Evolutionary conservation across 2,888 invertebrate genomes (phyloP), one percentile per base, ranked within the genome.

Genomic region (Nesidiocoris tenuis): DNA sequence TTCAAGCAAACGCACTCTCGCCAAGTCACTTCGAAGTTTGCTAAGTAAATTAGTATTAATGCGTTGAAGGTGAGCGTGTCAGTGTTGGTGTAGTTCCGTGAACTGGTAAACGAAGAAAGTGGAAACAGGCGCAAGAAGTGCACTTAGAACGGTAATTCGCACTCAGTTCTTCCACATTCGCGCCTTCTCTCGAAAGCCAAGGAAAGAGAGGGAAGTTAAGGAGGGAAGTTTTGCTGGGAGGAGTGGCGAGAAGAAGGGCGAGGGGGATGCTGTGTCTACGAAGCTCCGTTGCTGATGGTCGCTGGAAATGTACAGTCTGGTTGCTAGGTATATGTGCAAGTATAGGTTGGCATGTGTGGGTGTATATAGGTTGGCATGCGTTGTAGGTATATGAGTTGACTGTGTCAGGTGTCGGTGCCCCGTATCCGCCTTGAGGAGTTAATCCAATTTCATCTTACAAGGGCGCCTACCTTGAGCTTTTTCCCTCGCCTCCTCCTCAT

Each of bases 401-500:
- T 57, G 70, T 70, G 70, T 70, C 70, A 70, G 70, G 70, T 70
- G 70, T 70, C 70, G 57, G 3, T 18, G 23, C 39, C 59, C 24
- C 70, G 17, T 18, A 56, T 70, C 61, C 59, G 24, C 24, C 59
- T 56, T 23, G 70, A 70, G 18, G 61, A 61, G 70, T 70, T 70
- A 70, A 70, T 70, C 70, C 70, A 70, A 70, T 70, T 70, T 61
- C 70, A 70, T 70, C 70, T 59, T 59, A 61, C 59, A 61, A 70
- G 70, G 59, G 23, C 22, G 70, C 57, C 59, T 19, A 24, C 54
- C 19, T 54, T 25, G n/a, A n/a, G 17, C 59, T 16, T 59, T 59
- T 59, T 16, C 59, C 55, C 66, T 23, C 22, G 21, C 68, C 56
- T 68, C 67, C 55, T 68, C 57, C 67, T 23, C n/a, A n/a, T n/a